Evolutionary conservation across 1,140 invertebrate species (phyloP).

Genomic region (Dolichoris vasculosae): DNA sequence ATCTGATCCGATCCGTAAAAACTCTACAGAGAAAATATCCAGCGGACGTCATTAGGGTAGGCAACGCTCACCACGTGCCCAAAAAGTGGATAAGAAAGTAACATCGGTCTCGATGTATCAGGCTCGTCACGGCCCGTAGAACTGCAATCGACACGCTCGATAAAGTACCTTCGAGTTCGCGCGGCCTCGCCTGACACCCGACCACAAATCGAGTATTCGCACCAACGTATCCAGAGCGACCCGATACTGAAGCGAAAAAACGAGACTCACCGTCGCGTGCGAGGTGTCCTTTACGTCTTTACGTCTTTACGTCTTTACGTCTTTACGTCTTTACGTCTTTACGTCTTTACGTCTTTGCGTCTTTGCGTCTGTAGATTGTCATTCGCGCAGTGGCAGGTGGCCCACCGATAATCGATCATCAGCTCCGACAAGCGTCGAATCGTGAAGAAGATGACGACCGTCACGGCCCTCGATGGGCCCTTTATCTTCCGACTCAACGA

Average conservation of each 20-base stretch:
- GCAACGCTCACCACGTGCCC: no score
- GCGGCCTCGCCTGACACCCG: constrained; percentile 27
- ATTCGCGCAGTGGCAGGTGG: constrained; percentile 5
- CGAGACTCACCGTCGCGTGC: neutral
- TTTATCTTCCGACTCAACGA: constrained; percentile 85
- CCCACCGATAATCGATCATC: neutral
- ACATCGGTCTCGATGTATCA: no score
- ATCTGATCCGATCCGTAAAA: no score
- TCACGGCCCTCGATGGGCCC: constrained; percentile 74
- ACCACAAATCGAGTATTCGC: constrained; percentile 24
- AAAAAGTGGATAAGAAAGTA: no score
- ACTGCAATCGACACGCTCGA: neutral
- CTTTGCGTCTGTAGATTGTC: no score
- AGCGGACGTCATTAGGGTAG: no score
- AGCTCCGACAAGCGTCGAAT: neutral
- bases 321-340: neutral
- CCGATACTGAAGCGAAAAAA: neutral
- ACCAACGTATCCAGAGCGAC: neutral
- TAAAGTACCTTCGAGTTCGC: neutral
- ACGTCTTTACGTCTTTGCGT: neutral
- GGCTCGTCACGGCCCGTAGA: no score
- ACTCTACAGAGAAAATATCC: no score
- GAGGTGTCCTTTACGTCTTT: neutral
- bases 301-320: neutral
- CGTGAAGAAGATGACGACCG: neutral